A percentile compares a stretch with the other conserved stretches of the same genome.
Conservation (phyloP, 2,797 vertebrate genomes). For the Coluber constrictor region DNA sequence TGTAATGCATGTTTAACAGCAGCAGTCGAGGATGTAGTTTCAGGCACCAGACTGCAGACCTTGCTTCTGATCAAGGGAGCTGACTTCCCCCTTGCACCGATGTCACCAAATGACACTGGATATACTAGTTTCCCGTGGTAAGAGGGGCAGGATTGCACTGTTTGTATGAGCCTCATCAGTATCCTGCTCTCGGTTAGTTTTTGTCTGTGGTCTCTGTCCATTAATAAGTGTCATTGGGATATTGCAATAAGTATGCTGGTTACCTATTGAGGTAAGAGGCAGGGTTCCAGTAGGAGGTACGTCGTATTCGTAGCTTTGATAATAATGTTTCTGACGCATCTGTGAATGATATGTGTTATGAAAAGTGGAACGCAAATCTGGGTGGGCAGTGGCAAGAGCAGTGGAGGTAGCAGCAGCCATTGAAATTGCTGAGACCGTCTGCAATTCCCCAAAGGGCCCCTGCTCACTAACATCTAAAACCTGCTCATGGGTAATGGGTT, state of each 20-base stretch:
- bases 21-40: slow-evolving; percentile 80
- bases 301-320: slow-evolving; percentile 96
- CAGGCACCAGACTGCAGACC: slow-evolving; percentile 79
- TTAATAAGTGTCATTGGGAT: slow-evolving; percentile 99
- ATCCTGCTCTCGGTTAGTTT: slow-evolving; percentile 91
- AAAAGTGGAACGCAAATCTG: slow-evolving; percentile 94
- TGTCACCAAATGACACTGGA: slow-evolving; percentile 98
- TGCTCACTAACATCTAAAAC: slow-evolving; percentile 96
- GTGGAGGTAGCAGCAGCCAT: slow-evolving; percentile 97
- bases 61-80: slow-evolving; percentile 66
- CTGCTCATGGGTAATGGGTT: slow-evolving; percentile 90
- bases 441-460: slow-evolving; percentile 96
- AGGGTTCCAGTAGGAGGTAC: slow-evolving; percentile 91
- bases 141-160: slow-evolving; percentile 95
- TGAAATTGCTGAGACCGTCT: slow-evolving; percentile 96
- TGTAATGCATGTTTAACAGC: slow-evolving; percentile 80
- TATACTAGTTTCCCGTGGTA: slow-evolving; percentile 98
- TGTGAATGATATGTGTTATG: slow-evolving; percentile 97
- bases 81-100: slow-evolving; percentile 66
- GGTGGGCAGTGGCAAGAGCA: slow-evolving; percentile 94
- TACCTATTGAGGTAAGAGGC: slow-evolving; percentile 92
- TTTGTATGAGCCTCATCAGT: slow-evolving; percentile 95
- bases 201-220: slow-evolving; percentile 91
- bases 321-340: slow-evolving; percentile 99
- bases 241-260: slow-evolving; percentile 99